Evolutionary conservation across 2,888 invertebrate species (phyloP).

Genomic region (Amitus sp.): DNA sequence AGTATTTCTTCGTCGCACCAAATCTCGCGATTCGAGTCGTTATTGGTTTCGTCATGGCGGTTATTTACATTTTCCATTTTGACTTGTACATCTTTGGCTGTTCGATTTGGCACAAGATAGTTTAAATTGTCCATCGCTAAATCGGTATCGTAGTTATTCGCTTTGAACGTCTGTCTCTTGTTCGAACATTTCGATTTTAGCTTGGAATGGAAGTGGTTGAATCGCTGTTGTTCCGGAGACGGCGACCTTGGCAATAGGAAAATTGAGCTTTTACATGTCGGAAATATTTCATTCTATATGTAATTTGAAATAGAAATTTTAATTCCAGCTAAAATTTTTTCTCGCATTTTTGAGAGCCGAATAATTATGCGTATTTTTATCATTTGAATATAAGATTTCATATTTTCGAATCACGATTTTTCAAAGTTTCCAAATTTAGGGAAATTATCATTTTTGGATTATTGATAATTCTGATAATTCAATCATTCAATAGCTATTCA

Average conservation of each 20-base stretch:
- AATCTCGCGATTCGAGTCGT: conserved; percentile 42
- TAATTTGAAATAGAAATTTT: too few relatives aligned
- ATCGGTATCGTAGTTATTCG: conserved; percentile 58
- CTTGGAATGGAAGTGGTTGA: conserved; percentile 49
- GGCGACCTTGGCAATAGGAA: conserved; percentile 50
- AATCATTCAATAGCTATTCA: too few relatives aligned
- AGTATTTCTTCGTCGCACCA: conserved; percentile 59
- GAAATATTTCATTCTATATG: too few relatives aligned
- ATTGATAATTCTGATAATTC: too few relatives aligned
- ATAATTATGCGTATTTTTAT: too few relatives aligned
- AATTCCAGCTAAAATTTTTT: too few relatives aligned
- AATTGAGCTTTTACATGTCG: too few relatives aligned
- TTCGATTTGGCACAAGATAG: conserved; percentile 67
- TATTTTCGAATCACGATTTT: too few relatives aligned
- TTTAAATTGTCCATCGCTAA: conserved; percentile 60
- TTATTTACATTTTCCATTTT: conserved; percentile 53
- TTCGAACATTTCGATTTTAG: conserved; percentile 39
- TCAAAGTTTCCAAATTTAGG: too few relatives aligned
- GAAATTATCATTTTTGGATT: too few relatives aligned
- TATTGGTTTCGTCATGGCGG: conserved; percentile 51
- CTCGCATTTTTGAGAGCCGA: too few relatives aligned
- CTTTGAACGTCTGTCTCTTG: conserved; percentile 47
- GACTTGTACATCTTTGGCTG: conserved; percentile 69
- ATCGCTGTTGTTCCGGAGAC: conserved; percentile 55
- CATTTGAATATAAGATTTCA: too few relatives aligned